Base-by-base conservation (phyloP, 2,113 vertebrate genomes). In the Willisornis vidua region DNA sequence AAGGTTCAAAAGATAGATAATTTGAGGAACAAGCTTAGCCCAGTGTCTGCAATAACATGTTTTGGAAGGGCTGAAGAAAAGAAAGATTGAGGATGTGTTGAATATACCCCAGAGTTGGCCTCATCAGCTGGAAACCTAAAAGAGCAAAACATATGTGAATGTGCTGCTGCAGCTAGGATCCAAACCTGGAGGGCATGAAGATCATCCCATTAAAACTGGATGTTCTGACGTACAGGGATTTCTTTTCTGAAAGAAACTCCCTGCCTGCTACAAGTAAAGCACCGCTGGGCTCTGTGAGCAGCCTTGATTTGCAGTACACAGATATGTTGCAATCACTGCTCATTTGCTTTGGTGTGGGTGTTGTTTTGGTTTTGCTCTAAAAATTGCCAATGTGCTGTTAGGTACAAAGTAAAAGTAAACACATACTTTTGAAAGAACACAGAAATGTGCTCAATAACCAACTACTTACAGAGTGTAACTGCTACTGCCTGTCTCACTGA, bases 31-130 rank as follows among this genome's bases (percentile, higher is more conserved):
- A 39, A 66, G 19, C 26, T 77, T 71, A 86, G 37, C 26, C 25
- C 22, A 11, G 7, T 24, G 35, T 29, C 12, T 6, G 26, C 0
- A 1, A 39, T 28, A 51, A 39, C 17, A 3, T 9, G 6, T 54
- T 85, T 88, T 49, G 22, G 43, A 62, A 83, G 33, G 49, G 14
- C 35, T 67, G 57, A 61, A 73, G 19, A 29, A 70, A 31, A 31
- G 39, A 58, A 26, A 37, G 29, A 9, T 20, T 61, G 61, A 57
- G 10, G 24, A 12, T 17, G 31, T 45, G 51, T 19, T 6, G 0
- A 57, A 39, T 1, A 0, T 57, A 41, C 7, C 6, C 19, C 5
- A 4, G 37, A 31, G 22, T 22, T 84, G 26, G 6, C 37, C 39
- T 77, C 46, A 57, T 45, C 62, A 48, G 11, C 54, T 89, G 33